These are phyloP conservation scores for Erpornis zantholeuca DNA, from an alignment of 2,113 vertebrate species.

Conservation along the genomic window DNA sequence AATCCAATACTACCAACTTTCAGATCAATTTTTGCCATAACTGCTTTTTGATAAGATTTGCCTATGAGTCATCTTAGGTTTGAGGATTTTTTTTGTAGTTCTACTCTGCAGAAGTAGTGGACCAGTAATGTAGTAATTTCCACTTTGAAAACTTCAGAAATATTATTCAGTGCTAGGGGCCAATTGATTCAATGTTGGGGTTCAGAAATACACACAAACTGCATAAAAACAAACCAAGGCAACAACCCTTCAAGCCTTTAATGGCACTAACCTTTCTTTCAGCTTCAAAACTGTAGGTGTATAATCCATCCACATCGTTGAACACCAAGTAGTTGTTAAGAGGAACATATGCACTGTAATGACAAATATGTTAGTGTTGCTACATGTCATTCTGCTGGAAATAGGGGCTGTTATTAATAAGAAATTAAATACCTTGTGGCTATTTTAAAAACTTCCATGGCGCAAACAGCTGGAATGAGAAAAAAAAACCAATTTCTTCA, in stretches of 20 bases:
- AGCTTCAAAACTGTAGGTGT: slow-evolving; percentile 93
- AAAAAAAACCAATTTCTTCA: background rate
- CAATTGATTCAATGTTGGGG: background rate
- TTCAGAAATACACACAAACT: background rate
- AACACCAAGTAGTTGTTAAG: slow-evolving; percentile 96
- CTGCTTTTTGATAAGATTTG: background rate
- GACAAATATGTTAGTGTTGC: slow-evolving; percentile 7
- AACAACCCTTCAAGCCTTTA: background rate
- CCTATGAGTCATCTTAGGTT: background rate
- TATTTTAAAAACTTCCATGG: slow-evolving; percentile 97
- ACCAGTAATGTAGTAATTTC: background rate
- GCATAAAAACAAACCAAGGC: background rate
- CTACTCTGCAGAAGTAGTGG: background rate
- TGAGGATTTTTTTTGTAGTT: background rate
- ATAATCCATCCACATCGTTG: slow-evolving; percentile 91
- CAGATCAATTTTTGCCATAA: background rate
- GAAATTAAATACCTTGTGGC: slow-evolving; percentile 85
- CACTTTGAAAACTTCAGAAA: background rate
- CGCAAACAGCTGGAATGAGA: slow-evolving; percentile 83
- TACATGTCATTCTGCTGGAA: background rate
- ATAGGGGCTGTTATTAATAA: background rate
- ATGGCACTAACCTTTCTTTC: slow-evolving; percentile 86
- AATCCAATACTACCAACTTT: background rate
- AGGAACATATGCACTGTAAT: slow-evolving; percentile 87
- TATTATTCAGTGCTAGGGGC: background rate